Conservation (phyloP, 2,888 invertebrate genomes). For the Ormyrus labotus region DNA sequence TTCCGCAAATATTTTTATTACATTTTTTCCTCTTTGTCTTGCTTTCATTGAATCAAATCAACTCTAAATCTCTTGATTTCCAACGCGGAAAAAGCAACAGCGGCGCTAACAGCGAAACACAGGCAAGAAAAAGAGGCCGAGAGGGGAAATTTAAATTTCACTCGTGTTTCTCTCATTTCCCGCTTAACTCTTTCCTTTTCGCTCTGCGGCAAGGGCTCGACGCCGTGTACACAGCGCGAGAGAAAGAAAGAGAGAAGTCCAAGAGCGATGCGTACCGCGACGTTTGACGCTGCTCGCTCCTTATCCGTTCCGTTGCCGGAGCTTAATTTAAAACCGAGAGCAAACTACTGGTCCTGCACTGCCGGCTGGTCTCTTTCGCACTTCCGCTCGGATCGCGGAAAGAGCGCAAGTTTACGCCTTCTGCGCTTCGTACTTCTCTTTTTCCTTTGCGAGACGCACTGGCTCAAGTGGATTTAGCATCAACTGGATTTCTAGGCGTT, state of each 20-base stretch:
- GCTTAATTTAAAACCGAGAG: constrained; percentile 46
- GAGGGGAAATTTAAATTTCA: constrained; percentile 34
- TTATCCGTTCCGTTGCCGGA: constrained; percentile 15
- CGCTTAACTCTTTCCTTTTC: background rate
- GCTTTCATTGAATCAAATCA: background rate
- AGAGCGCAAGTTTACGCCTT: too few relatives aligned
- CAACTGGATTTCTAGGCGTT: too few relatives aligned
- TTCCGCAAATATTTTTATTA: constrained; percentile 38
- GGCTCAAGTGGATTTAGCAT: too few relatives aligned
- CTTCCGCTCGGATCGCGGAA: too few relatives aligned
- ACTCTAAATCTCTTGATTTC: background rate
- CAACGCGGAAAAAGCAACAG: background rate
- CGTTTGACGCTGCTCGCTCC: constrained; percentile 28
- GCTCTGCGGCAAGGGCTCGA: background rate
- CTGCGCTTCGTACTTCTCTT: too few relatives aligned
- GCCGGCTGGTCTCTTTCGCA: too few relatives aligned
- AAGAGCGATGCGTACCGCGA: constrained; percentile 4
- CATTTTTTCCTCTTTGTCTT: constrained; percentile 16
- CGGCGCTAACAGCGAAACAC: background rate
- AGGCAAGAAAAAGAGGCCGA: background rate
- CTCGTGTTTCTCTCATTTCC: constrained; percentile 20
- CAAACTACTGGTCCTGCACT: background rate
- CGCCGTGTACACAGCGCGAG: background rate
- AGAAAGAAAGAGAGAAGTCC: too few relatives aligned
- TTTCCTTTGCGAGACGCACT: too few relatives aligned